Evolutionary conservation across 2,888 invertebrate genomes (phyloP), one percentile per base, ranked within the genome.

Genomic region (Hypsopygia costalis): DNA sequence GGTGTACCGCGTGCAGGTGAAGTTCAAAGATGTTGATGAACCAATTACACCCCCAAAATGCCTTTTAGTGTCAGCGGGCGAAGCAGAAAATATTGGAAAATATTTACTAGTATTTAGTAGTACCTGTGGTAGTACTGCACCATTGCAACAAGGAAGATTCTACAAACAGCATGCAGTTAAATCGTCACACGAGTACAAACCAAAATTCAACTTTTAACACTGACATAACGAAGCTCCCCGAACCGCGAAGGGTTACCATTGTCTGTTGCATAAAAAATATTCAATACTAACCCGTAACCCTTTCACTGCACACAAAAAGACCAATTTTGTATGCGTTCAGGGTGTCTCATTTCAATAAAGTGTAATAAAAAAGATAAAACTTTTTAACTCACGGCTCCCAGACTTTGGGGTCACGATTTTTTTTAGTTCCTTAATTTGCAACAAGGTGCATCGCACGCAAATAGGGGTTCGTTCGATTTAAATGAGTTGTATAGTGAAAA

Each of bases 291-390:
- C 46, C 60, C 63, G 62, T 73, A 77, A 81, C 81, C 81, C 81
- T 81, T 81, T 74, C 74, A 63, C 55, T 50, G 58, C 44, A 47
- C 55, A 75, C 69, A 77, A 85, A 87, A 86, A 81, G 78, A 79
- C 76, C 86, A 81, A 88, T 88, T 88, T 87, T 79, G 72, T 81
- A 85, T 85, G 78, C 86, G 68, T 66, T 74, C 73, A 80, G 77
- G 81, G 89, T 89, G 83, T 89, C 89, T 88, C 85, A 80, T 89
- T 89, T 87, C 89, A 87, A 87, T 85, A 85, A 79, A 62, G 72
- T 68, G 69, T 74, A 79, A 78, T 76, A 70, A 76, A 76, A 80
- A 74, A 72, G 79, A 82, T 81, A 83, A 81, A 82, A 81, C 66
- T 61, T 77, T 82, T 83, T 83, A 87, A 86, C 87, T 82, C 87